Percentiles rank a stretch among this genome's conserved stretches.
phyloP scores from a whole-genome alignment of 2,888 invertebrate species.

The Dicyrtomina minuta region DNA sequence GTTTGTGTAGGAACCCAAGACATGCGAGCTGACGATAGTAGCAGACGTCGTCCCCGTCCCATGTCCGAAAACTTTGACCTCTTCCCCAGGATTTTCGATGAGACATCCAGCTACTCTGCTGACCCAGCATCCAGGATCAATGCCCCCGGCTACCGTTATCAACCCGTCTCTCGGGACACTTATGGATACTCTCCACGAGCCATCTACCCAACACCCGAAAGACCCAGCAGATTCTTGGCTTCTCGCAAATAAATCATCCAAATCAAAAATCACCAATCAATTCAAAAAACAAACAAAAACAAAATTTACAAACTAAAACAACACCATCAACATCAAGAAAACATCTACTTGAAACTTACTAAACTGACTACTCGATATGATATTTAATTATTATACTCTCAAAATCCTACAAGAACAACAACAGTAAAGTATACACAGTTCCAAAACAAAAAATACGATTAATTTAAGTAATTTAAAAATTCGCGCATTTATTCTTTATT shows the following conservation, averaged over 20 bases:
- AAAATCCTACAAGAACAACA: no score
- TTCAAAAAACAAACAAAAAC: neutral
- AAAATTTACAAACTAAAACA: neutral
- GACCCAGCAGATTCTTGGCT: slow-evolving; percentile 37
- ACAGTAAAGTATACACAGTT: no score
- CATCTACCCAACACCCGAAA: slow-evolving; percentile 78
- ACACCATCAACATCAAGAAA: no score
- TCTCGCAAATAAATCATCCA: slow-evolving; percentile 41
- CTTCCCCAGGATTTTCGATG: slow-evolving; percentile 62
- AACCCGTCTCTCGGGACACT: slow-evolving; percentile 84
- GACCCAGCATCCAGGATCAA: slow-evolving; percentile 65
- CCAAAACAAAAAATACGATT: no score
- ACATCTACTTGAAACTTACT: no score
- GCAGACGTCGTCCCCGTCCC: slow-evolving; percentile 61
- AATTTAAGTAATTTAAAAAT: no score
- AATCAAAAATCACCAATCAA: no score
- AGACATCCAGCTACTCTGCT: slow-evolving; percentile 73
- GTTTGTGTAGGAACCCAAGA: slow-evolving; percentile 76
- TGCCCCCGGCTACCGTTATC: slow-evolving; percentile 86
- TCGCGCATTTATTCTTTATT: no score
- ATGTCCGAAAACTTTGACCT: slow-evolving; percentile 47
- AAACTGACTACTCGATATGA: no score
- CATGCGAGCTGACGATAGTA: slow-evolving; percentile 78
- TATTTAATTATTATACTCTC: no score
- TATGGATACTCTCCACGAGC: slow-evolving; percentile 80